Evolutionary conservation across 1,140 invertebrate genomes (phyloP), one percentile per base, ranked within the genome.

Genomic region (Trichonephila clavipes): DNA sequence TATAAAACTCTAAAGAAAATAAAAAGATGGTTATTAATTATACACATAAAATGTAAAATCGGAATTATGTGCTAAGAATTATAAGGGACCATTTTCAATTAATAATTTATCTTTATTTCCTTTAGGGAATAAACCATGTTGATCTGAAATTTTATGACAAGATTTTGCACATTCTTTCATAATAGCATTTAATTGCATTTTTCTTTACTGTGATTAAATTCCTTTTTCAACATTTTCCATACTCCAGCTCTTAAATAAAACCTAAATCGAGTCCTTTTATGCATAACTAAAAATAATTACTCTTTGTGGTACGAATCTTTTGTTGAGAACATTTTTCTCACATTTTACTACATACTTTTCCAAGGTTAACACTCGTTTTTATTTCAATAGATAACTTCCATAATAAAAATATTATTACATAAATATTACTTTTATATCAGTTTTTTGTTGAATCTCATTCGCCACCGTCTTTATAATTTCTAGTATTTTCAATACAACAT

Each of bases 331-430:
- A 85, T 85, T 59, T 85, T 85, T 85, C 83, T 61, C 44, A 85
- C 58, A 61, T 85, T 85, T 85, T 89, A 77, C 62, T 89, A 24
- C 19, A 51, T 88, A 64, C 86, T 21, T 61, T 40, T 90, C 85
- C 82, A 87, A 61, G 91, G 91, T 92, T 88, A 88, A 62, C 64
- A 86, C 40, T 21, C 64, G 69, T 93, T 82, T 72, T 82, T 93
- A 66, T 88, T 88, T 81, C 85, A 88, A 81, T 24, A 21, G 14
- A 77, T 34, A 34, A 24, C 62, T 34, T 34, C n/a, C 59, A 44
- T 28, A 92, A 62, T 59, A 58, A 58, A n/a, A 88, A 44, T 82
- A 51, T 72, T 4, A 81, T 51, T 86, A 88, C 28, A 61, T 83
- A 92, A 92, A 87, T 85, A 88, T 58, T 24, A 10, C 85, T 88